Base-by-base conservation (phyloP, 2,797 vertebrate genomes). In the Babyrousa celebensis region DNA sequence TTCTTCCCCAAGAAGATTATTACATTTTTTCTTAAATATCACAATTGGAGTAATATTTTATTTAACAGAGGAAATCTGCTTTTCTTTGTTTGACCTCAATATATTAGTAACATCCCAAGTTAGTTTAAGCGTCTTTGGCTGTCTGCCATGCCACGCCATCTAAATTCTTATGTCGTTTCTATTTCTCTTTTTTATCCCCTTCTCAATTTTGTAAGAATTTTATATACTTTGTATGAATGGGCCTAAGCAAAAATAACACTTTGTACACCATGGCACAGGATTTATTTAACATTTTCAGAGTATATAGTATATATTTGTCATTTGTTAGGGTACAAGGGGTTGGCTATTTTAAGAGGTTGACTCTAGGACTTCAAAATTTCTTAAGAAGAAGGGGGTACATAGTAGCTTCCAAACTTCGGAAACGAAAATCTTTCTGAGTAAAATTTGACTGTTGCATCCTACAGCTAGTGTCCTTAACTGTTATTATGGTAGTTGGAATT, bases 401-500 rank as follows among this genome's bases (percentile, higher is more conserved):
- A 86, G 58, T 40, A 96, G 40, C 3, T 90, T 88, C 58, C 36
- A 80, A 94, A 97, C 71, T 97, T 92, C 83, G 79, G 17, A 70
- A 79, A 78, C 12, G 6, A 84, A 87, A 95, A 78, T 88, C 17
- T 68, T 86, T 74, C 68, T 65, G 71, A 63, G 8, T 79, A 56
- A 82, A 80, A 58, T 72, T 72, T 88, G 40, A 29, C 60, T 91
- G 83, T 89, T 87, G 77, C 52, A n/a, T 87, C 16, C 78, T 60
- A 56, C 5, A 27, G 17, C 70, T 58, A 21, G 14, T 96, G 91
- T 87, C 93, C 85, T 71, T 52, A 89, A 54, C 48, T 5, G 1
- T 86, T 88, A 78, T 75, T 95, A 58, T 18, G 86, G 68, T 79
- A 32, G 89, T n/a, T 97, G 97, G 97, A 96, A 97, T 97, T 92